These are phyloP conservation scores for Ophiodon elongatus DNA, from an alignment of 2,113 vertebrate species.

Conservation along the genomic window DNA sequence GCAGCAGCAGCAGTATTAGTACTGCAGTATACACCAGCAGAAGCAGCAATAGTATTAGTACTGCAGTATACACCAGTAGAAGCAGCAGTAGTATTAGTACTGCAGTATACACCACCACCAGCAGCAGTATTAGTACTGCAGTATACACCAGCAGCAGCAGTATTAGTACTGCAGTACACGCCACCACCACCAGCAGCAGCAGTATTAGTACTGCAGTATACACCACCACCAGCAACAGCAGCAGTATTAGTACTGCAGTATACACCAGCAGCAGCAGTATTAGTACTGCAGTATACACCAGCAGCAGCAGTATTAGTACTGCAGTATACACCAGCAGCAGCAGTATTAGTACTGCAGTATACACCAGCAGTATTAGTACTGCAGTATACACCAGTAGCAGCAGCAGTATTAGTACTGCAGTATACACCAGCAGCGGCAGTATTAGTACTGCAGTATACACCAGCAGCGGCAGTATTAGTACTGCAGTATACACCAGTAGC, in stretches of 20 bases:
- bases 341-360: background rate
- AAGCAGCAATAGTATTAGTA: no score
- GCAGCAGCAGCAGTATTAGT: no score
- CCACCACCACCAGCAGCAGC: no score
- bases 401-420: background rate
- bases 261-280: background rate
- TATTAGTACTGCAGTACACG: no score
- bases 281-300: conserved; percentile 54
- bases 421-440: background rate
- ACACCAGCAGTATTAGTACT: background rate
- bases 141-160: background rate
- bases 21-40: no score
- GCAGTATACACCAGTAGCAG: background rate
- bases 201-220: background rate
- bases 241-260: conserved; percentile 39
- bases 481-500: background rate
- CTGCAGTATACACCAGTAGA: no score
- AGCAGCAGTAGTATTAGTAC: background rate
- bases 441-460: background rate
- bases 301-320: background rate
- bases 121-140: background rate
- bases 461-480: background rate
- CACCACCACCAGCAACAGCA: no score
- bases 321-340: conserved; percentile 56
- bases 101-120: background rate